Conservation (phyloP, 2,888 invertebrate genomes). For the Ecdyonurus torrentis region DNA sequence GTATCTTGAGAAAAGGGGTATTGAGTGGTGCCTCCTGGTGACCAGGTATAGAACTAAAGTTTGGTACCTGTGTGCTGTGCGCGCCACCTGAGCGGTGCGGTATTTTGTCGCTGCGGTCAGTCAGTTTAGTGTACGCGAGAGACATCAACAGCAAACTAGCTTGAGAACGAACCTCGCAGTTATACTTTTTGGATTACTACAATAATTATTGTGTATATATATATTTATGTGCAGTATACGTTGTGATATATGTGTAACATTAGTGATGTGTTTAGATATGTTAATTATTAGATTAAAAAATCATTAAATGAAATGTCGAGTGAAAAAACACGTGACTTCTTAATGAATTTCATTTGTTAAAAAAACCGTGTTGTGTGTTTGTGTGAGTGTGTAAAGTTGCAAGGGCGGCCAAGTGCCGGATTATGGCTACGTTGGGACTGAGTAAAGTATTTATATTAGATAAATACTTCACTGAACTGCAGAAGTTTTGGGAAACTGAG, state of each 20-base stretch:
- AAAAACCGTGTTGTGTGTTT: too few species aligned
- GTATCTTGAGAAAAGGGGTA: too few species aligned
- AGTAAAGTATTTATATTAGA: constrained; percentile 95
- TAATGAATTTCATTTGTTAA: too few species aligned
- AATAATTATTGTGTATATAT: too few species aligned
- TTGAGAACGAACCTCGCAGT: constrained; percentile 11
- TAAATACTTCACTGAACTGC: constrained; percentile 92
- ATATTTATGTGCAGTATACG: too few species aligned
- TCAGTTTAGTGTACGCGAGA: not conserved
- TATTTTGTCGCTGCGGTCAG: not conserved
- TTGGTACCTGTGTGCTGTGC: not conserved
- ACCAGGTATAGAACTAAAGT: not conserved
- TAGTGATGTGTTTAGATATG: too few species aligned
- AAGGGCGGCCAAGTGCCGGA: constrained; percentile 17
- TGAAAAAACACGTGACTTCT: too few species aligned
- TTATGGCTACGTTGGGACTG: constrained; percentile 89
- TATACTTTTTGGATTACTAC: too few species aligned
- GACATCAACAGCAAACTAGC: not conserved
- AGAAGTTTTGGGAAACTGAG: constrained; percentile 93
- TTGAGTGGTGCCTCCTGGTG: not conserved
- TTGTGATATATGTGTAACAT: too few species aligned
- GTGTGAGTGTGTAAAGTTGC: too few species aligned
- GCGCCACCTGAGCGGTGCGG: constrained; percentile 8
- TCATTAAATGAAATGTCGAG: too few species aligned
- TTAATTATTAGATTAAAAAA: too few species aligned